Conservation (phyloP, 2,113 vertebrate genomes). For the Oxyruncus cristatus region DNA sequence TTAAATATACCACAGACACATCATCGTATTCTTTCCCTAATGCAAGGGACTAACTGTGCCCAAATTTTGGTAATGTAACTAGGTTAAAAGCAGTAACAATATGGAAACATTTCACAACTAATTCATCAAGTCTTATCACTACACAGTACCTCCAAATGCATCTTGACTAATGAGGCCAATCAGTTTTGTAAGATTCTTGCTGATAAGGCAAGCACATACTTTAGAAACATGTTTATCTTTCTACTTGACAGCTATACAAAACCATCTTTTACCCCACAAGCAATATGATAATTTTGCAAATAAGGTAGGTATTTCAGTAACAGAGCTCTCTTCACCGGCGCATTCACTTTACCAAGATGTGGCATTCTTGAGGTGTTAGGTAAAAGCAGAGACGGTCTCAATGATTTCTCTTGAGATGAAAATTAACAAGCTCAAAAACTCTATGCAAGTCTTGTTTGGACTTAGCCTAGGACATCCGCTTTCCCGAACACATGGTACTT, state of each 20-base stretch:
- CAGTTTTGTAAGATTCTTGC: background rate
- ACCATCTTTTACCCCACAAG: background rate
- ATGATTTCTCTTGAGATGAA: background rate
- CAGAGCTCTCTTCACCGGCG: background rate
- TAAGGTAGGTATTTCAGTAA: background rate
- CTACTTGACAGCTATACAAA: background rate
- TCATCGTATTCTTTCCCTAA: rapidly evolving
- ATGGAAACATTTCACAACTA: background rate
- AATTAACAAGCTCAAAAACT: background rate
- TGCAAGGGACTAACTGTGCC: background rate
- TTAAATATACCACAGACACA: background rate
- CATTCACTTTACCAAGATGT: background rate
- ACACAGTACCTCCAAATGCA: background rate
- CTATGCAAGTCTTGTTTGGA: background rate
- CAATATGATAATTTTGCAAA: background rate
- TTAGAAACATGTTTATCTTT: background rate
- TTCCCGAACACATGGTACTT: background rate
- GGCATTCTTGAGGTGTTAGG: background rate
- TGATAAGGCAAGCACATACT: background rate
- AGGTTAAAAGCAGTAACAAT: background rate
- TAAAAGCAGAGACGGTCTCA: background rate
- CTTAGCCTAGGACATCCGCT: background rate
- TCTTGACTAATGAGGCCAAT: background rate
- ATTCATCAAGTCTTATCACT: background rate
- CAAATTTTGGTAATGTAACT: background rate